Percentiles rank a stretch among this genome's conserved stretches.
phyloP scores from a whole-genome alignment of 2,113 vertebrate genomes.

The Chaenogobius annularis region DNA sequence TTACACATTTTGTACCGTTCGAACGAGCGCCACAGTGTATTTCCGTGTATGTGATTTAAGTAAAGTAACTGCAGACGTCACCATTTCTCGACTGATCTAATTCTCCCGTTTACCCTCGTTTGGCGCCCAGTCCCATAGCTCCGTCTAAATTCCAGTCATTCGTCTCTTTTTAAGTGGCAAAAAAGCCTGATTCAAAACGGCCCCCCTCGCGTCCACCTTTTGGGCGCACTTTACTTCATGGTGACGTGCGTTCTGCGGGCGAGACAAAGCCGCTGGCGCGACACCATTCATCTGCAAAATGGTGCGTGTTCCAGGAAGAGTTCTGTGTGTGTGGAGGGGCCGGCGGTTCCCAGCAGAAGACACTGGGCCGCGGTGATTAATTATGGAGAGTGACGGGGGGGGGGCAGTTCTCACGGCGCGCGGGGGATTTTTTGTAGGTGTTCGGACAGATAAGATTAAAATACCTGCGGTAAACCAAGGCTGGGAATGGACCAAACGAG shows the following conservation, averaged over 20 bases:
- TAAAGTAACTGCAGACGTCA: too few relatives aligned
- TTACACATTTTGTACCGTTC: too few relatives aligned
- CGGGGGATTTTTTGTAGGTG: slow-evolving; percentile 46
- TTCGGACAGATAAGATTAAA: slow-evolving; percentile 48
- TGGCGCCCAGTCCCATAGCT: too few relatives aligned
- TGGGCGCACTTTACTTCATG: too few relatives aligned
- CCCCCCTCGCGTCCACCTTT: too few relatives aligned
- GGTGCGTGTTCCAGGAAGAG: slow-evolving; percentile 62
- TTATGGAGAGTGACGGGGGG: slow-evolving; percentile 40
- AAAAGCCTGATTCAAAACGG: too few relatives aligned
- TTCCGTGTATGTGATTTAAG: too few relatives aligned
- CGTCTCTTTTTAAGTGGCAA: not conserved
- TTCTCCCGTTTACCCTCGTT: not conserved
- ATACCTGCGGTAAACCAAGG: slow-evolving; percentile 10
- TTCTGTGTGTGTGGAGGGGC: slow-evolving; percentile 37
- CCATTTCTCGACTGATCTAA: not conserved
- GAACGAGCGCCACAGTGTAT: too few relatives aligned
- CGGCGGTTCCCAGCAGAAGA: slow-evolving; percentile 51
- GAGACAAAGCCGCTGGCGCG: slow-evolving; percentile 47
- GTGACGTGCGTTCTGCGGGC: slow-evolving; percentile 51
- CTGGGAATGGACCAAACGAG: slow-evolving; percentile 11
- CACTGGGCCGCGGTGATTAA: slow-evolving; percentile 35
- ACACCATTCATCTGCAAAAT: slow-evolving; percentile 36
- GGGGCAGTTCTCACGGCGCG: slow-evolving; percentile 61
- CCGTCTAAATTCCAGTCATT: not conserved